Evolutionary conservation across 2,888 invertebrate genomes (phyloP).

Genomic region (Coleophora deauratella): DNA sequence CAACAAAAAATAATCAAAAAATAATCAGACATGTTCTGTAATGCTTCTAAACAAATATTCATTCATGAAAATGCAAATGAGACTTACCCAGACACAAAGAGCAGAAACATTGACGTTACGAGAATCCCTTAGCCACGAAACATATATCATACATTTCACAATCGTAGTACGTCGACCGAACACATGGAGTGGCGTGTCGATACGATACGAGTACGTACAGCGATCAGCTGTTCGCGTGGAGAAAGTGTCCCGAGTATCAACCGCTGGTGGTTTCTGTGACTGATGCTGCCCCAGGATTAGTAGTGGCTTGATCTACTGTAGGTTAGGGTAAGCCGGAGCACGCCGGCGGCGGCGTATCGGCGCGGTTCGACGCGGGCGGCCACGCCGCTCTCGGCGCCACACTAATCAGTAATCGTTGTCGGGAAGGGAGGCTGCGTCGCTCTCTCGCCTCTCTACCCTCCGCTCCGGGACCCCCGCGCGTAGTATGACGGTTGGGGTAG

Average conservation of each 20-base stretch:
- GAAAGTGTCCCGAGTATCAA: slow-evolving; percentile 4
- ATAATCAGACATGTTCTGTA: too few relatives aligned
- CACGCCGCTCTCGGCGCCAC: slow-evolving; percentile 64
- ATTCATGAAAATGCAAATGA: too few relatives aligned
- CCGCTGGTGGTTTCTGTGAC: background rate
- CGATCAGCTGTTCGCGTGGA: slow-evolving; percentile 52
- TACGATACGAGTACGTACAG: slow-evolving; percentile 24
- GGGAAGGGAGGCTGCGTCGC: slow-evolving; percentile 71
- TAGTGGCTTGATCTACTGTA: slow-evolving; percentile 1
- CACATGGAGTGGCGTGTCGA: slow-evolving; percentile 55
- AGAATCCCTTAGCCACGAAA: slow-evolving; percentile 45
- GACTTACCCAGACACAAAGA: slow-evolving; percentile 25
- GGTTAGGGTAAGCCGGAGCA: slow-evolving; percentile 7
- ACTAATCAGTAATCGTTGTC: slow-evolving; percentile 76
- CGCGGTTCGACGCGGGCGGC: slow-evolving; percentile 47
- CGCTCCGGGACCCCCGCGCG: slow-evolving; percentile 37
- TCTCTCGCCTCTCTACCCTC: slow-evolving; percentile 27
- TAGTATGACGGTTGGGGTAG: slow-evolving; percentile 44
- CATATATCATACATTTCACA: slow-evolving; percentile 42
- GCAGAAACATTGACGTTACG: slow-evolving; percentile 31
- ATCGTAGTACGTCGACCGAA: slow-evolving; percentile 46
- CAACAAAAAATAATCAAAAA: too few relatives aligned
- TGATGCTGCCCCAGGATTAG: background rate
- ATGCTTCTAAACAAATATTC: too few relatives aligned
- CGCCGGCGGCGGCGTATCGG: slow-evolving; percentile 45